phyloP scores from a whole-genome alignment of 2,797 vertebrate genomes.

The Pristis pectinata region DNA sequence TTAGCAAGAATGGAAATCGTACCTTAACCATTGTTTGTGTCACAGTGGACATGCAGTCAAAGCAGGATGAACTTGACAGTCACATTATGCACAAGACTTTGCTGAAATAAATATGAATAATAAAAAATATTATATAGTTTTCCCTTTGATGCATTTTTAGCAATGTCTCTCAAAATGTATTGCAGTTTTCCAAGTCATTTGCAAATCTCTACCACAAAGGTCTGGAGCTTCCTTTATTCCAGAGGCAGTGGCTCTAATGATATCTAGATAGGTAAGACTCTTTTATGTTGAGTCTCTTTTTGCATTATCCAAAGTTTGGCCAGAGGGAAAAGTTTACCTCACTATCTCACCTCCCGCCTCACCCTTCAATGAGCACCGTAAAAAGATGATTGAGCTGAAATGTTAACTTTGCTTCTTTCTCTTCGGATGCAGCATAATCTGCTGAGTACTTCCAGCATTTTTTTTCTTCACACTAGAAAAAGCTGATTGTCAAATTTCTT shows the following conservation, averaged over 20 bases:
- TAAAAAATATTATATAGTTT: neutral
- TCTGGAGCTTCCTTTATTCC: neutral
- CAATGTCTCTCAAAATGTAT: neutral
- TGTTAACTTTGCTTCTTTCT: neutral
- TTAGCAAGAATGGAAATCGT: neutral
- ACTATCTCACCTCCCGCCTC: neutral
- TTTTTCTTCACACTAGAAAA: neutral
- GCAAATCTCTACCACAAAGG: neutral
- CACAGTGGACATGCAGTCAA: neutral
- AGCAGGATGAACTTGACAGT: slow-evolving; percentile 7
- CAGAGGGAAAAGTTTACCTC: neutral
- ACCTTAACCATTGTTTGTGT: neutral
- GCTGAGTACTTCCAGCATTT: too few species aligned
- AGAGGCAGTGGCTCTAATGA: neutral
- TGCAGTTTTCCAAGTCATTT: slow-evolving; percentile 12
- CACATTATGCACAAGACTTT: neutral
- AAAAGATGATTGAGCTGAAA: too few species aligned
- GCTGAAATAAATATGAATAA: neutral
- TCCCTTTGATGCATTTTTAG: neutral
- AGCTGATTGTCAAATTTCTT: neutral
- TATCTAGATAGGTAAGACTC: neutral
- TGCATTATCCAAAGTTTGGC: neutral
- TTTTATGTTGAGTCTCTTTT: neutral
- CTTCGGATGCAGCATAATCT: neutral
- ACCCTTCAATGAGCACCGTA: too few species aligned